phyloP scores from a whole-genome alignment of 2,888 invertebrate genomes.

The Hylaea fasciaria region DNA sequence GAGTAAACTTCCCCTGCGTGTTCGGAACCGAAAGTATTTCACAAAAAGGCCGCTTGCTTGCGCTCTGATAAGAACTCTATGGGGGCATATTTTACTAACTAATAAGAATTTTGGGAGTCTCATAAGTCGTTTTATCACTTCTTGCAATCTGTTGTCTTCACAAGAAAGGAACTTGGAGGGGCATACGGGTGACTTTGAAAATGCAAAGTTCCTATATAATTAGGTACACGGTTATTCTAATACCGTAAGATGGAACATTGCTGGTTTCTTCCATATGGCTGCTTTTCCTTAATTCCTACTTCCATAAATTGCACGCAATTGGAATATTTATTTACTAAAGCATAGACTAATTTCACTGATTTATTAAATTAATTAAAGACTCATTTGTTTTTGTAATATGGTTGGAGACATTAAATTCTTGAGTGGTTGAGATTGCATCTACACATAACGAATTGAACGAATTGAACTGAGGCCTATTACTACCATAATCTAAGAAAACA shows the following conservation, averaged over 20 bases:
- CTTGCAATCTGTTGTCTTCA: conserved; percentile 18
- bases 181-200: too few species aligned
- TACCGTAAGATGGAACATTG: background rate
- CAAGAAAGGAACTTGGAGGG: conserved; percentile 1
- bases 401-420: too few species aligned
- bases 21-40: conserved; percentile 65
- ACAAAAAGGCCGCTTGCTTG: conserved; percentile 58
- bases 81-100: conserved; percentile 36
- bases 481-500: conserved; percentile 10
- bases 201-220: background rate
- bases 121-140: conserved; percentile 27
- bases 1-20: conserved; percentile 62
- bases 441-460: background rate
- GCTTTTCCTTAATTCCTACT: background rate
- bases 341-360: too few species aligned
- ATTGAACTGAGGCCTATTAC: background rate
- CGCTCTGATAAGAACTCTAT: conserved; percentile 56
- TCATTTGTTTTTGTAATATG: too few species aligned
- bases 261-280: too few species aligned
- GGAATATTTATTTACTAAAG: too few species aligned
- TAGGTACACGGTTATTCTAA: background rate
- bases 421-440: too few species aligned
- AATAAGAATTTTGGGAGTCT: conserved; percentile 31
- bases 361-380: too few species aligned
- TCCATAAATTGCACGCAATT: background rate